Percentiles rank a stretch among this genome's conserved stretches.
Conservation (phyloP, 2,888 invertebrate genomes). For the Drosophila nr. perissopoda region DNA sequence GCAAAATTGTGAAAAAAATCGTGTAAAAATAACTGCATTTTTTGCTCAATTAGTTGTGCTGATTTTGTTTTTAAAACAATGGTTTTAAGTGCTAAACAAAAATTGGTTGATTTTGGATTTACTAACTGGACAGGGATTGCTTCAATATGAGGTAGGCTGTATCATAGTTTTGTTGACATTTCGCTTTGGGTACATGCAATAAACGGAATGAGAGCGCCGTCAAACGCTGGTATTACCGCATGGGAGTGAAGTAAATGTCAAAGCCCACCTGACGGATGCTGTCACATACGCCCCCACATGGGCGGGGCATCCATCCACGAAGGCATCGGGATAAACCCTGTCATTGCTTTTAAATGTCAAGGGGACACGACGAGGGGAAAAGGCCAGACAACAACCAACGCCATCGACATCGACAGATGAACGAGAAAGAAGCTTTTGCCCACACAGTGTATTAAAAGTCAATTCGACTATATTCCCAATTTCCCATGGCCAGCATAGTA, state of each 20-base stretch:
- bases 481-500: conserved; percentile 8
- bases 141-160: conserved; percentile 12
- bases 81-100: conserved; percentile 10
- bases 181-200: conserved; percentile 32
- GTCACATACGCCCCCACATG: conserved; percentile 67
- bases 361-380: conserved; percentile 2
- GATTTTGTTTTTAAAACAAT: neutral
- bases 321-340: conserved; percentile 61
- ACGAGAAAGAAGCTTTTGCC: conserved; percentile 10
- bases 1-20: conserved; percentile 19
- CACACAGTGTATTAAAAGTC: conserved; percentile 27
- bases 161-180: conserved; percentile 34
- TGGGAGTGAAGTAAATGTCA: conserved; percentile 64
- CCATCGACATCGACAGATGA: conserved; percentile 8
- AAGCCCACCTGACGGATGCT: conserved; percentile 69
- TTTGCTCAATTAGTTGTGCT: conserved; percentile 1
- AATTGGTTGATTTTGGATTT: neutral
- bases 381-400: conserved; percentile 23
- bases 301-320: conserved; percentile 38
- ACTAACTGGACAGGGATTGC: neutral
- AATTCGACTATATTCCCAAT: conserved; percentile 31
- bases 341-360: conserved; percentile 76
- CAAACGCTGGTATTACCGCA: conserved; percentile 37
- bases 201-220: conserved; percentile 15
- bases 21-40: conserved; percentile 3